Conservation (phyloP, 2,888 invertebrate genomes). For the Erebia ligea region DNA sequence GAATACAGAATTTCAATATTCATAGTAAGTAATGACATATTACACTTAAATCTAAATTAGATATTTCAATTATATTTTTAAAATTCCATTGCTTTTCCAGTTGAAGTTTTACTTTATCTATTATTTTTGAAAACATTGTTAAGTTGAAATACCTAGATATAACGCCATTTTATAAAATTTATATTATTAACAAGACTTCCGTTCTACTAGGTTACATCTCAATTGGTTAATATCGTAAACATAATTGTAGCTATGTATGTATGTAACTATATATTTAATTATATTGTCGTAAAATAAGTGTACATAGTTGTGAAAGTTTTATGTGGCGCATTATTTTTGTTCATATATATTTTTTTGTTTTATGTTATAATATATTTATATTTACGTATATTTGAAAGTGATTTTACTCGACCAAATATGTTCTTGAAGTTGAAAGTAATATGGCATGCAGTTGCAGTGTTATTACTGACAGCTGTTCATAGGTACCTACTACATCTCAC, state of each 20-base stretch:
- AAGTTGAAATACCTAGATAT: constrained; percentile 32
- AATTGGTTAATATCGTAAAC: constrained; percentile 69
- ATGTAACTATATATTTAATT: constrained; percentile 79
- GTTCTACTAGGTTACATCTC: constrained; percentile 64
- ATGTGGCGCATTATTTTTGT: constrained; percentile 79
- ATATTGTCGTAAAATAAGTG: constrained; percentile 75
- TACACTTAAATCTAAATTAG: constrained; percentile 14
- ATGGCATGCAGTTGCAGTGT: not conserved
- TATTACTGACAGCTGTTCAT: too few relatives aligned
- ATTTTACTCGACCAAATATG: constrained; percentile 49
- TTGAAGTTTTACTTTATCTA: not conserved
- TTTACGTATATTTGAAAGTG: constrained; percentile 57
- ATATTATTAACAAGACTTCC: constrained; percentile 61
- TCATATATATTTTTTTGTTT: constrained; percentile 66
- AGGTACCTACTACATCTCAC: too few relatives aligned
- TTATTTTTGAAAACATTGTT: constrained; percentile 22
- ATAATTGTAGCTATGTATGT: constrained; percentile 76
- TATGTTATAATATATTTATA: constrained; percentile 78
- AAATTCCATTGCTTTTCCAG: constrained; percentile 6
- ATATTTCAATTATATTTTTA: not conserved
- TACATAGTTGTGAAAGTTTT: constrained; percentile 81
- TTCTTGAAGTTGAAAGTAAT: not conserved
- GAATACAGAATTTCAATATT: constrained; percentile 34
- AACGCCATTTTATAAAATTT: constrained; percentile 37
- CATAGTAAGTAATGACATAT: constrained; percentile 20